Conservation (phyloP, 2,797 vertebrate species). For the Molossus molossus region DNA sequence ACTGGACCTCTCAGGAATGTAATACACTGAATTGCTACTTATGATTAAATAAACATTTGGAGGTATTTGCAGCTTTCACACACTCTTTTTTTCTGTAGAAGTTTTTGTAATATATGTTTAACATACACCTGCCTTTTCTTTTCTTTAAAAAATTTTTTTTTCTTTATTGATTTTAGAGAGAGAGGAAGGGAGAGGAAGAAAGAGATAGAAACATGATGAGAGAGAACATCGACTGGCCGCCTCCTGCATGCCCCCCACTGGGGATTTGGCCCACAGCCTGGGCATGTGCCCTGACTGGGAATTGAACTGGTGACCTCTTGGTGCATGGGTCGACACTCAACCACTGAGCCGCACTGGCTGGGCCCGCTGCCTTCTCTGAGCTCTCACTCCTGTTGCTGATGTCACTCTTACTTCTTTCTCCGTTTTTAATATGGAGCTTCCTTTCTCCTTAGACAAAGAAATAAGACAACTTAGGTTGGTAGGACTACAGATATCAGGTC, state of each 20-base stretch:
- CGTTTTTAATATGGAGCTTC: background rate
- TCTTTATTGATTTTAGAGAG: too few relatives aligned
- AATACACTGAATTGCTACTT: background rate
- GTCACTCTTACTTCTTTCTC: background rate
- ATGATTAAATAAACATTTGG: background rate
- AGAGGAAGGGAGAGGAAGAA: too few relatives aligned
- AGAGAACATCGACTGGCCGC: too few relatives aligned
- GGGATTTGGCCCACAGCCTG: too few relatives aligned
- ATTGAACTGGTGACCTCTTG: too few relatives aligned
- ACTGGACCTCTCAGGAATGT: background rate
- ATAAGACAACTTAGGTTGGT: background rate
- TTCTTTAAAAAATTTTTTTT: too few relatives aligned
- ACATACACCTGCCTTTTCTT: background rate
- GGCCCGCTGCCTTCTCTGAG: background rate
- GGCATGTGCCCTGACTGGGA: too few relatives aligned
- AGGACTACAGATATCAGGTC: background rate
- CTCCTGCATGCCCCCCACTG: too few relatives aligned
- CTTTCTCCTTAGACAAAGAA: background rate
- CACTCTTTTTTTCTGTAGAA: background rate
- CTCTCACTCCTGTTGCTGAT: background rate
- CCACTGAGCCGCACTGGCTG: background rate
- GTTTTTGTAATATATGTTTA: background rate
- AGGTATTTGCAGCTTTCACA: background rate
- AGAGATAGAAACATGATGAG: too few relatives aligned
- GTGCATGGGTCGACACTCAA: too few relatives aligned